These are phyloP conservation scores for Microcaecilia unicolor DNA, from an alignment of 2,797 vertebrate genomes.

Conservation along the genomic window DNA sequence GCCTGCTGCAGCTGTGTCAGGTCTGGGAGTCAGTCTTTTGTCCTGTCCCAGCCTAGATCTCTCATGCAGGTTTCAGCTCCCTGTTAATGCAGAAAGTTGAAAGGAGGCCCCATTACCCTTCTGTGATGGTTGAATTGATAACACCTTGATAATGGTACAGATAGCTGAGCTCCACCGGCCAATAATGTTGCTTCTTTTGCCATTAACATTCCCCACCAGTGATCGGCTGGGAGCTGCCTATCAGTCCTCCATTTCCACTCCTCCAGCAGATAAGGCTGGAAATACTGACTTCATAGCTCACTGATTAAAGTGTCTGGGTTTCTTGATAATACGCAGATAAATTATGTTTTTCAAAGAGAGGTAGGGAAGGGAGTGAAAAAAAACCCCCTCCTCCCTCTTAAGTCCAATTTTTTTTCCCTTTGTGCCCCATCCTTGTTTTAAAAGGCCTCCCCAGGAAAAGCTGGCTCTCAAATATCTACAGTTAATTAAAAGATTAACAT, in stretches of 20 bases:
- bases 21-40: conserved; percentile 36
- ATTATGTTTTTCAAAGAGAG: conserved; percentile 93
- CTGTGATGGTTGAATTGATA: conserved; percentile 89
- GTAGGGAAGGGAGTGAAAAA: conserved; percentile 54
- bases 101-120: conserved; percentile 99
- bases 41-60: conserved; percentile 76
- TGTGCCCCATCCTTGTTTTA: neutral
- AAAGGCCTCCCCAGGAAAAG: too few relatives aligned
- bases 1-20: too few relatives aligned
- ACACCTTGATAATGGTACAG: conserved; percentile 89
- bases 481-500: too few relatives aligned
- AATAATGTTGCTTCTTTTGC: conserved; percentile 76
- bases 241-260: conserved; percentile 99
- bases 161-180: conserved; percentile 86
- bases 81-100: conserved; percentile 99
- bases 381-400: conserved; percentile 29
- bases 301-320: conserved; percentile 99
- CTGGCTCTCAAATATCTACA: too few relatives aligned
- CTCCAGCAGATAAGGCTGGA: conserved; percentile 99
- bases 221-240: conserved; percentile 86
- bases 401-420: conserved; percentile 6
- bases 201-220: conserved; percentile 99
- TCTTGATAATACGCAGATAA: conserved; percentile 99
- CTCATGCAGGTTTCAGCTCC: conserved; percentile 86
- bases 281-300: conserved; percentile 99